Base-by-base conservation (phyloP, 2,888 invertebrate species). In the Dasysyrphus albostriatus region DNA sequence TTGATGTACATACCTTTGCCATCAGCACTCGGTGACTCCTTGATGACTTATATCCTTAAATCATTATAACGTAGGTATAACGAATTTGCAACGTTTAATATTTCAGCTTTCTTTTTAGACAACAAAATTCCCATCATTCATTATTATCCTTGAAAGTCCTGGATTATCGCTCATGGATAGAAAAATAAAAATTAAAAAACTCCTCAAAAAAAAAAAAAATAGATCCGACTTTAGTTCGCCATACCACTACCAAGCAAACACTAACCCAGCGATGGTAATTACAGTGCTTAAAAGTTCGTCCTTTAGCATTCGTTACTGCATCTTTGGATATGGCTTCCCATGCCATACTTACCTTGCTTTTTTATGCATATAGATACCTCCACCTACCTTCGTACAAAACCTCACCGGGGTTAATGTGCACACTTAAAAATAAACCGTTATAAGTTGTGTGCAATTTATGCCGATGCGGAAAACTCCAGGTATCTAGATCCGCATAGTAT, bases 271-370 rank as follows among this genome's bases (percentile, higher is more conserved):
- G 65, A 72, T 72, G 77, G 87, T 87, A 87, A 87, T 87, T 87
- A 87, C 83, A 58, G 83, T 65, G 87, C 87, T 87, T 83, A 87
- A 87, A 87, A 87, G 83, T 87, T 87, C 83, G 65, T 87, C 87
- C 87, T 87, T 82, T 77, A 70, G 59, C 73, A 54, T 69, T 73
- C 78, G 76, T 69, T 78, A 63, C 56, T 83, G 85, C 77, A 87
- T 78, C 77, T 56, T 63, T 42, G 14, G n/a, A 59, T 56, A 12
- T 32, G 39, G 24, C 69, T 58, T 42, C 39, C 42, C 12, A 54
- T 49, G 3, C 3, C 7, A n/a, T n/a, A n/a, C n/a, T n/a, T 44
- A n/a, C 7, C 16, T 49, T 6, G 42, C 3, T 24, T 24, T 6
- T 42, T 6, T 44, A 0, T 16, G 7, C n/a, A 51, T 16, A 16